These are phyloP conservation scores for Megaptera novaeangliae DNA, from an alignment of 2,113 vertebrate genomes.

Conservation along the genomic window DNA sequence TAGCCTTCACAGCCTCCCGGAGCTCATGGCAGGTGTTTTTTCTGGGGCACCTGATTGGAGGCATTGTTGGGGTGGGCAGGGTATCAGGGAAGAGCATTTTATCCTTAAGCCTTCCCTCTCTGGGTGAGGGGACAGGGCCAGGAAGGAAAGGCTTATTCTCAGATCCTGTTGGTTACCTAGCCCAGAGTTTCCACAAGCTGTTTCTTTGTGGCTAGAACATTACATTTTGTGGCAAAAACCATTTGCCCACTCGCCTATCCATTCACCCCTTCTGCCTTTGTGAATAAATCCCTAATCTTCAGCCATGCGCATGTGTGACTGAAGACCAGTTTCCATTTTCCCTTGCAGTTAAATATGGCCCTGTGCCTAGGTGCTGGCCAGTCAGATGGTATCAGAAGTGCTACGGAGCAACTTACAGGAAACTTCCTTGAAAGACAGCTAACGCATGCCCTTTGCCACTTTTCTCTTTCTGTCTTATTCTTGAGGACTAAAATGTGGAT, in stretches of 20 bases:
- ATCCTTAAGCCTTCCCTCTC: not conserved
- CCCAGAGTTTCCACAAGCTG: no score
- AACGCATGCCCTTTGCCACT: not conserved
- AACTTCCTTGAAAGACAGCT: not conserved
- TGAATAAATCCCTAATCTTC: not conserved
- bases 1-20: not conserved
- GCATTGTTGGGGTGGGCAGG: fast-evolving
- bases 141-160: not conserved
- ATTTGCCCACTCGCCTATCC: not conserved
- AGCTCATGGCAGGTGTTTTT: not conserved
- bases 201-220: not conserved
- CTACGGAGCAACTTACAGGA: not conserved
- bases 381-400: not conserved
- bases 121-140: no score
- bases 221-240: not conserved
- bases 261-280: not conserved
- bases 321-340: not conserved
- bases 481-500: not conserved
- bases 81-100: not conserved
- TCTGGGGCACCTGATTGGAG: not conserved
- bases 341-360: not conserved
- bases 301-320: not conserved
- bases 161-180: not conserved
- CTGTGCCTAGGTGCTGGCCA: not conserved
- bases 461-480: not conserved